Evolutionary conservation across 1,140 invertebrate genomes (phyloP).

Genomic region (Thaumatotibia leucotreta): DNA sequence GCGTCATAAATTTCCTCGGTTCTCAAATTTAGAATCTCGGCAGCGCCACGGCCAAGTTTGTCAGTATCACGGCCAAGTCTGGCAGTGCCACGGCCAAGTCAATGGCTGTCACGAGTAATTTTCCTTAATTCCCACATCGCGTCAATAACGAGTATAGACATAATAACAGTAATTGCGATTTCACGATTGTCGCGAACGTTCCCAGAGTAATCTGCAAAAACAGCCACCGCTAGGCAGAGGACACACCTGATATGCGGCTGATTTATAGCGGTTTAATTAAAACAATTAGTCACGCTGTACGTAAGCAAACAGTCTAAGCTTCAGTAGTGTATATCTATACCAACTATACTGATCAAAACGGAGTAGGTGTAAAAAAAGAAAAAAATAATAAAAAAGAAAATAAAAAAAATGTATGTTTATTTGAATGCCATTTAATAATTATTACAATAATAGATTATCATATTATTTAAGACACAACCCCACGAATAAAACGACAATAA

Average conservation of each 20-base stretch:
- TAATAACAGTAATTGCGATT: neutral
- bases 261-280: constrained; percentile 66
- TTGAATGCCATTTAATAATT: no score
- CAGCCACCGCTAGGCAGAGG: neutral
- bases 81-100: no score
- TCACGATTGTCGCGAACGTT: neutral
- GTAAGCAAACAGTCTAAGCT: constrained; percentile 21
- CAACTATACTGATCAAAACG: constrained; percentile 32
- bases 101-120: neutral
- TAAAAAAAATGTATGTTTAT: no score
- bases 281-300: constrained; percentile 61
- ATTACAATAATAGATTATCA: no score
- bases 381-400: neutral
- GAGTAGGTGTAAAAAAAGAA: constrained; percentile 21
- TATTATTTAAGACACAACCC: no score
- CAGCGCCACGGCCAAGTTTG: no score
- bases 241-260: constrained; percentile 20
- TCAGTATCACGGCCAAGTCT: no score
- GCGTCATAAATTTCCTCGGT: no score
- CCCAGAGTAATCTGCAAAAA: neutral
- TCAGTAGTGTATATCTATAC: neutral
- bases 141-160: neutral
- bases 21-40: no score
- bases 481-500: no score
- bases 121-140: neutral